Conservation (phyloP, 64 coral and sea anemone species). For the Porites lutea region DNA sequence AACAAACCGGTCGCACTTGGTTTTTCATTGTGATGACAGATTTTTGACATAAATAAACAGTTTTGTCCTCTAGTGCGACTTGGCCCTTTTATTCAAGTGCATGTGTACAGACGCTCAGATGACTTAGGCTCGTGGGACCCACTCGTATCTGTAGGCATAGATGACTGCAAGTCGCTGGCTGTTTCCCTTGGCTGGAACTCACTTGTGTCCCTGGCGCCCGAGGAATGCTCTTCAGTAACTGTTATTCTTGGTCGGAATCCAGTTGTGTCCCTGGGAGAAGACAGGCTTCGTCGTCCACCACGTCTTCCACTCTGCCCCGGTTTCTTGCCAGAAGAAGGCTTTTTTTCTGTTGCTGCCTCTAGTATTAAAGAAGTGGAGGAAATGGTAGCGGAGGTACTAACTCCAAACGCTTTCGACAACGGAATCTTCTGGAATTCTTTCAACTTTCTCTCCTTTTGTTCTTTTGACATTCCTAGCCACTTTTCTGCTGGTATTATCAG, state of each 20-base stretch:
- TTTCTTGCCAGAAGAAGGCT: too few relatives aligned
- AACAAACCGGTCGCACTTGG: conserved; percentile 15
- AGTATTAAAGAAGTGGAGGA: too few relatives aligned
- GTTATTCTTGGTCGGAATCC: not conserved
- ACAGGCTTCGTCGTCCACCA: not conserved
- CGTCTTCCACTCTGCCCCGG: too few relatives aligned
- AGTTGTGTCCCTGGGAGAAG: not conserved
- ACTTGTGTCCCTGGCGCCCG: too few relatives aligned
- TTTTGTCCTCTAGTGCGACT: conserved; percentile 49
- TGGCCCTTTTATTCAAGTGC: not conserved
- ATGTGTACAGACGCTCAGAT: not conserved
- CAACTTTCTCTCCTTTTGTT: not conserved
- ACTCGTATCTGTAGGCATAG: too few relatives aligned
- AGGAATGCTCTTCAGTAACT: too few relatives aligned
- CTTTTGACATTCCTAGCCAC: not conserved
- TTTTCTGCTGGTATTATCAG: not conserved
- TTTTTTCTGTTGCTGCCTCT: too few relatives aligned
- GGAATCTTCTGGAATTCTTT: too few relatives aligned
- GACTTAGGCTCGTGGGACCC: not conserved
- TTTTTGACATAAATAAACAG: not conserved
- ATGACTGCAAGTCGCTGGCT: too few relatives aligned
- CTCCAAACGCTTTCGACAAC: too few relatives aligned
- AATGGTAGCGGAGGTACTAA: too few relatives aligned
- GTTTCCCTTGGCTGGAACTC: too few relatives aligned
- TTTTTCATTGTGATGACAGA: not conserved